A percentile compares a stretch with the other conserved stretches of the same genome.
phyloP scores from a whole-genome alignment of 37 sponge, comb jelly and placozoan genomes.

The Dysidea cf. avara region DNA sequence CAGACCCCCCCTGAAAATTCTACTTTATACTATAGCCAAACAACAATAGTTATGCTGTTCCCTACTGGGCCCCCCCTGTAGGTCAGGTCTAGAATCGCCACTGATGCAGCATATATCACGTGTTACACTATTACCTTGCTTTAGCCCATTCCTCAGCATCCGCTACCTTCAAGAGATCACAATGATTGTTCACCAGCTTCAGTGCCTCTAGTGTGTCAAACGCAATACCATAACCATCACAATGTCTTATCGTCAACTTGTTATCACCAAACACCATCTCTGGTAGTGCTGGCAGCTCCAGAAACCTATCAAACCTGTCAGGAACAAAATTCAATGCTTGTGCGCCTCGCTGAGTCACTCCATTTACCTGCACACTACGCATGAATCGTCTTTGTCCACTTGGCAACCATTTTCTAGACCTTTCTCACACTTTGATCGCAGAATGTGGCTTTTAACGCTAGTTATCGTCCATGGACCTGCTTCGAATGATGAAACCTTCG shows the following conservation, averaged over 20 bases:
- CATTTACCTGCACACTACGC: constrained; percentile 53
- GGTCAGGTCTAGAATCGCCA: too few species aligned
- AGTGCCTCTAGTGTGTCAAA: constrained; percentile 90
- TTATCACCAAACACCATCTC: constrained; percentile 94
- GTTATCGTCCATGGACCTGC: constrained; percentile 72
- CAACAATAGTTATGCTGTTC: too few species aligned
- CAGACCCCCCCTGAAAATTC: too few species aligned
- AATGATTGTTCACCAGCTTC: constrained; percentile 49
- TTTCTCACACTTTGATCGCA: constrained; percentile 63
- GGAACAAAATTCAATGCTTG: not conserved
- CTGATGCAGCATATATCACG: too few species aligned
- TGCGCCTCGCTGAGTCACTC: too few species aligned
- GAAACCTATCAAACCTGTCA: constrained; percentile 17
- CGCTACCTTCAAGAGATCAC: constrained; percentile 75
- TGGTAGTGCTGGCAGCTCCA: constrained; percentile 73
- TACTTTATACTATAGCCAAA: too few species aligned
- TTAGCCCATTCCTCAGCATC: constrained; percentile 84
- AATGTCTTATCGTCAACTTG: constrained; percentile 55
- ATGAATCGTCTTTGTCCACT: not conserved
- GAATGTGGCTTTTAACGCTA: constrained; percentile 63
- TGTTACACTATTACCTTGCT: constrained; percentile 45
- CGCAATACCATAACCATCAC: constrained; percentile 37
- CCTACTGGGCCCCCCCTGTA: too few species aligned
- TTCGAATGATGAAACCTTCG: too few species aligned
- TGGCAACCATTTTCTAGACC: constrained; percentile 11